Evolutionary conservation across 2,888 invertebrate genomes (phyloP).

Genomic region (Tipula unca): DNA sequence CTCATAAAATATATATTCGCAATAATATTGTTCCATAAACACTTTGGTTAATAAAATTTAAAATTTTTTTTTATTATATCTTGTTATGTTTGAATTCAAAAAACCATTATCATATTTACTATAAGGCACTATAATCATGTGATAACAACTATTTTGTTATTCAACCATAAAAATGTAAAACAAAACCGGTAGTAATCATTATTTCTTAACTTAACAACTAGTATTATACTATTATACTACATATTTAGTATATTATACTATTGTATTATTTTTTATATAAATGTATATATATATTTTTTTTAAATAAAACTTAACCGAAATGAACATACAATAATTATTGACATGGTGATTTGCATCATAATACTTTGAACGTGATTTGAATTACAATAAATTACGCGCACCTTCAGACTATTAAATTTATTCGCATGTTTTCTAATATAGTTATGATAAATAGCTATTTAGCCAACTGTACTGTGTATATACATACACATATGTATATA

Average conservation of each 20-base stretch:
- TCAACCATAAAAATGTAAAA: background rate
- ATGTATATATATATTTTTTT: background rate
- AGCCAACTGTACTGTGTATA: background rate
- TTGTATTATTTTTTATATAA: background rate
- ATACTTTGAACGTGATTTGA: background rate
- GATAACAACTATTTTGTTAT: background rate
- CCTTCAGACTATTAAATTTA: background rate
- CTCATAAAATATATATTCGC: background rate
- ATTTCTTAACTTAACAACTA: background rate
- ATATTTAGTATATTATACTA: background rate
- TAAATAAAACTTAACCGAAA: background rate
- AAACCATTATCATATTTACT: background rate
- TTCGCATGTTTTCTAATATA: background rate
- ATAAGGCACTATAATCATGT: background rate
- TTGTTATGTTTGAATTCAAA: background rate
- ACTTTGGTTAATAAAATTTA: background rate
- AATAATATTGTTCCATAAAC: background rate
- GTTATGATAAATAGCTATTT: background rate
- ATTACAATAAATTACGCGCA: background rate
- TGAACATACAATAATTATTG: background rate
- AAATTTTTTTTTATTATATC: background rate
- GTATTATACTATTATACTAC: background rate
- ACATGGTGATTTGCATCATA: background rate
- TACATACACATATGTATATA: background rate
- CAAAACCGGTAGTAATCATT: background rate